Evolutionary conservation across 2,888 invertebrate species (phyloP).

Genomic region (Leptura quadrifasciata): DNA sequence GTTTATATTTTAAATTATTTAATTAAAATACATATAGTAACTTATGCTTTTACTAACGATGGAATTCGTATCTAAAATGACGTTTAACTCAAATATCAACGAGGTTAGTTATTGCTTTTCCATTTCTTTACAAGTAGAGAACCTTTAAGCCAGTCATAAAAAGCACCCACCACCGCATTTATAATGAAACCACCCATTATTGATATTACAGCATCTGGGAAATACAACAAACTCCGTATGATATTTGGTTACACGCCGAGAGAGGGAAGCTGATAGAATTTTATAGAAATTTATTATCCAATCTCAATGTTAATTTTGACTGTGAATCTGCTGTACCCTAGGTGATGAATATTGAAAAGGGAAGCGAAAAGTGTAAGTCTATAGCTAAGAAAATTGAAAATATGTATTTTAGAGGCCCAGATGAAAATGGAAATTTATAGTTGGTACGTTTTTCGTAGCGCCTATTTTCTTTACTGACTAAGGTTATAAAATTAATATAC

Average conservation of each 20-base stretch:
- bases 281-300: slow-evolving; percentile 1
- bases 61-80: no score
- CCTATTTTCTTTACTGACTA: neutral
- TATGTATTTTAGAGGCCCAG: neutral
- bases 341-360: slow-evolving; percentile 7
- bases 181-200: neutral
- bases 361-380: neutral
- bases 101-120: no score
- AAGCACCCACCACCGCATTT: neutral
- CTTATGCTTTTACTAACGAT: no score
- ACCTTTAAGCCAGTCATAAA: neutral
- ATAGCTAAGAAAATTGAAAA: neutral
- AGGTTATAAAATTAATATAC: no score
- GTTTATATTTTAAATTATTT: no score
- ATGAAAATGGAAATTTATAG: neutral
- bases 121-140: no score
- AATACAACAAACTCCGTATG: neutral
- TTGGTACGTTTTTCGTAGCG: neutral
- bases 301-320: slow-evolving; percentile 2
- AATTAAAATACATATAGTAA: no score
- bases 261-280: neutral
- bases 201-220: neutral
- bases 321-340: neutral
- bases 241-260: neutral
- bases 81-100: no score